These are phyloP conservation scores for Dromaius novaehollandiae DNA, from an alignment of 2,113 vertebrate species.

Conservation along the genomic window DNA sequence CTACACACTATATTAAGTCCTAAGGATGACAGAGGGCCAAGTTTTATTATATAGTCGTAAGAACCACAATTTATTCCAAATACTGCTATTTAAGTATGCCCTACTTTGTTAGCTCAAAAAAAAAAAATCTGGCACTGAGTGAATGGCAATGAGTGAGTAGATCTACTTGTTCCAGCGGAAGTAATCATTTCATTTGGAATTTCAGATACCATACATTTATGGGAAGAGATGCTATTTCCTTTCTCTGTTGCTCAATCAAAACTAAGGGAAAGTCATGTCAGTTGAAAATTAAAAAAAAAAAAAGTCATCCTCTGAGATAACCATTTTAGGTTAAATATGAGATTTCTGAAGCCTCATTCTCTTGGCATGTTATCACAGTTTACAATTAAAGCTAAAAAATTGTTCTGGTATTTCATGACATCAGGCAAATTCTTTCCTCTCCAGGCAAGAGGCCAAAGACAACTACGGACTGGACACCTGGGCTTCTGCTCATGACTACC, in stretches of 20 bases:
- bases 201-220: neutral
- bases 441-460: slow-evolving; percentile 76
- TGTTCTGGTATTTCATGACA: slow-evolving; percentile 84
- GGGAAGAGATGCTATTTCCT: neutral
- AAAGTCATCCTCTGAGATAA: slow-evolving; percentile 47
- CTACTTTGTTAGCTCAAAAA: neutral
- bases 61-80: neutral
- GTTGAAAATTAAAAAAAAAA: neutral
- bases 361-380: slow-evolving; percentile 78
- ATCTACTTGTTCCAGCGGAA: neutral
- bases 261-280: neutral
- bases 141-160: neutral
- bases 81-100: neutral
- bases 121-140: rapidly evolving
- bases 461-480: slow-evolving; percentile 73
- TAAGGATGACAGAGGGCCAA: neutral
- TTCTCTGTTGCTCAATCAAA: slow-evolving; percentile 38
- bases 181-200: neutral
- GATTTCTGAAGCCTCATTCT: slow-evolving; percentile 74
- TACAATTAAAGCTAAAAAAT: slow-evolving; percentile 81
- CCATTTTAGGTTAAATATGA: slow-evolving; percentile 79
- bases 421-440: slow-evolving; percentile 83
- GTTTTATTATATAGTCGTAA: neutral
- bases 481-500: slow-evolving; percentile 50
- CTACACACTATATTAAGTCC: neutral